Base-by-base conservation (phyloP, 2,797 vertebrate genomes). In the Enteromius fasciolatus region DNA sequence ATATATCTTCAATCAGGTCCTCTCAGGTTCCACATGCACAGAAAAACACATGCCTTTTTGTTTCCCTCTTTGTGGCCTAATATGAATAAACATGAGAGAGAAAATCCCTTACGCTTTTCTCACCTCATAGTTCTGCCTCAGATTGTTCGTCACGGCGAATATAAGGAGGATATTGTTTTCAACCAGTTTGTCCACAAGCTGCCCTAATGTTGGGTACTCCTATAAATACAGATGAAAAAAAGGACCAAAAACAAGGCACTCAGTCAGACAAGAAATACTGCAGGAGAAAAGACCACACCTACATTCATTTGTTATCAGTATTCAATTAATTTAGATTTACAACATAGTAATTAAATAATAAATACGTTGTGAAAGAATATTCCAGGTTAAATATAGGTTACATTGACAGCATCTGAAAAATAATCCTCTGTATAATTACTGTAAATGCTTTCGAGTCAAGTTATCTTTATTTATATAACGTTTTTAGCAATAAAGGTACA, bases 151-250 rank as follows among this genome's bases (percentile, higher is more conserved):
- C 86, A 99, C 98, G 52, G 98, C 98, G 88, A 99, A 99, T 92
- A 99, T 97, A 83, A 99, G 85, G 64, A 99, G 89, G 91, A 99
- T 93, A n/a, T 98, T 98, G 90, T 99, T 99, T 90, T 99, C 97
- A 79, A 97, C 96, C 36, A 99, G 91, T 86, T 99, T 99, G 78
- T 99, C 98, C 77, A 96, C 96, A 84, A 99, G 93, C 91, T 99
- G 98, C 73, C 97, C 98, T 33, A 99, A 94, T 68, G 96, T 96
- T 48, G 98, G 98, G 90, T 99, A 99, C 89, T 99, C 98, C 98
- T 99, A 41, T 10, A 72, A 39, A 52, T 20, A 74, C 75, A 41
- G 20, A 6, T 17, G 23, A 54, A 2, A 25, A 33, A 83, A 83
- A 79, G 48, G 1, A 84, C 2, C 11, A 78, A 36, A 66, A 18